Conservation (phyloP, 2,113 vertebrate species). For the Maylandia zebra region DNA sequence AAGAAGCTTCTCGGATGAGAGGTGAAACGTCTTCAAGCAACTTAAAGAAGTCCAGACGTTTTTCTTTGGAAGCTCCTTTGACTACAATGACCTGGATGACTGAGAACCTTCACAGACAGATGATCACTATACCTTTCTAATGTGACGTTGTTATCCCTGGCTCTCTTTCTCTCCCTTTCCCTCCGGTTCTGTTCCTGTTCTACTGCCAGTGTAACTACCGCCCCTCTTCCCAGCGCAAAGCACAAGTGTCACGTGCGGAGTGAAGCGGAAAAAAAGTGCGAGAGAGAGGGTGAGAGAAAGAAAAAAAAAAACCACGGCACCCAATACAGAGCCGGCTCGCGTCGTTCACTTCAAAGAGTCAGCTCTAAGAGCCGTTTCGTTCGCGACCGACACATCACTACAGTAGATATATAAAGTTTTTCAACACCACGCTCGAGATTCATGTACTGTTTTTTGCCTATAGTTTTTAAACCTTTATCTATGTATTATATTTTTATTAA, state of each 20-base stretch:
- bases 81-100: too few species aligned
- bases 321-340: rapidly evolving
- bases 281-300: background rate
- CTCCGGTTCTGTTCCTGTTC: rapidly evolving
- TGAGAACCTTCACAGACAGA: background rate
- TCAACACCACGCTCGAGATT: background rate
- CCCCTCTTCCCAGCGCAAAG: background rate
- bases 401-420: background rate
- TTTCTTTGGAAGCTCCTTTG: too few species aligned
- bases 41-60: too few species aligned
- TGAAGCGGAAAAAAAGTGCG: rapidly evolving
- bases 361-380: rapidly evolving
- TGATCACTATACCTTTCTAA: background rate
- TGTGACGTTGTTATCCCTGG: background rate
- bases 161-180: background rate
- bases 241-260: background rate
- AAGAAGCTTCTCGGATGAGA: too few species aligned
- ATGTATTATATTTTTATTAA: background rate
- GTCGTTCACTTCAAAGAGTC: background rate
- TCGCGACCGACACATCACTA: background rate
- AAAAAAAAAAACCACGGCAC: rapidly evolving
- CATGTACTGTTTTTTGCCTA: background rate
- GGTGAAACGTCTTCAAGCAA: too few species aligned
- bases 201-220: background rate
- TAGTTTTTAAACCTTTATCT: background rate